These are phyloP conservation scores for Acropora tenuis DNA, from an alignment of 64 coral and sea anemone genomes.

Conservation along the genomic window DNA sequence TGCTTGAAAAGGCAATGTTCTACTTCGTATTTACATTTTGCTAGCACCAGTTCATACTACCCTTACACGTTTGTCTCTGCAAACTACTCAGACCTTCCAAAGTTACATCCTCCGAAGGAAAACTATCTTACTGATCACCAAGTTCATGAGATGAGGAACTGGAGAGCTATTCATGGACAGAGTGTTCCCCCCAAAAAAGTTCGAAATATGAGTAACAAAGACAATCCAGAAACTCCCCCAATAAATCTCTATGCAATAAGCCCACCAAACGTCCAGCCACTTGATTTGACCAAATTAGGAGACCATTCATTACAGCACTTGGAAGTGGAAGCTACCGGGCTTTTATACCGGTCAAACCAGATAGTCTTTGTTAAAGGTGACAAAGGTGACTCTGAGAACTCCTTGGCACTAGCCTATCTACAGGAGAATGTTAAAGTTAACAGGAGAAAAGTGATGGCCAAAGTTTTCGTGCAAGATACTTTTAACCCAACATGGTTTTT, in stretches of 20 bases:
- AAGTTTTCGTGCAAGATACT: slow-evolving; percentile 76
- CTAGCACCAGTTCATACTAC: slow-evolving; percentile 20
- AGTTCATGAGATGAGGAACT: too few species aligned
- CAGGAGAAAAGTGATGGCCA: slow-evolving; percentile 46
- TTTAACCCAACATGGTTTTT: slow-evolving; percentile 63
- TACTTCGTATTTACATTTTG: neutral
- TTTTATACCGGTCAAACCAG: slow-evolving; percentile 29
- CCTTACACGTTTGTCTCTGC: slow-evolving; percentile 1
- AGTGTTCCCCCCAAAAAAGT: too few species aligned
- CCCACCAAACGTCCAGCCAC: neutral
- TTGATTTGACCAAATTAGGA: neutral
- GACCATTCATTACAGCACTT: neutral
- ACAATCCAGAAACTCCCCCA: neutral
- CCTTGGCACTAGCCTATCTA: neutral
- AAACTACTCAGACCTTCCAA: slow-evolving; percentile 1
- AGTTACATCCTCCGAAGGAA: too few species aligned
- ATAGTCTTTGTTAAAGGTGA: too few species aligned
- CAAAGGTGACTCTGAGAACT: too few species aligned
- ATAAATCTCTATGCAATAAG: neutral
- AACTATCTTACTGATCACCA: too few species aligned
- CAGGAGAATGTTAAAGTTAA: slow-evolving; percentile 62
- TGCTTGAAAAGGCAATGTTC: slow-evolving; percentile 3
- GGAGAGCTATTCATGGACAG: too few species aligned
- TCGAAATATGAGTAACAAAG: too few species aligned
- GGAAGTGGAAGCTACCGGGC: neutral